phyloP scores from a whole-genome alignment of 2,797 vertebrate genomes.

The Uromys caudimaculatus region DNA sequence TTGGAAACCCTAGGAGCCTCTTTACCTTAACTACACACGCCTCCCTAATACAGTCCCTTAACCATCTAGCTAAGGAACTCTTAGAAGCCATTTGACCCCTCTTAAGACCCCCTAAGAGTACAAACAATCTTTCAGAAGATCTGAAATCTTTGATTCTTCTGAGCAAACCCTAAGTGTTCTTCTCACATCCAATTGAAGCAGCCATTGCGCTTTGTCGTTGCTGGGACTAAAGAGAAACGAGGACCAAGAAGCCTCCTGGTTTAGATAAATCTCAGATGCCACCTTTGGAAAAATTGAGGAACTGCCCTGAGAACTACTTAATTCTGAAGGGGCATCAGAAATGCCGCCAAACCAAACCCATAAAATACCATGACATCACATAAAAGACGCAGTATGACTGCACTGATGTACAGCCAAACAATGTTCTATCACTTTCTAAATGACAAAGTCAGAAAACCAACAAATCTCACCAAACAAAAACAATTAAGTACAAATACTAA shows the following conservation, averaged over 20 bases:
- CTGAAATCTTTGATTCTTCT: slow-evolving; percentile 92
- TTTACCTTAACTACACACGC: slow-evolving; percentile 92
- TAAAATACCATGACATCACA: slow-evolving; percentile 74
- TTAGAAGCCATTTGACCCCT: slow-evolving; percentile 92
- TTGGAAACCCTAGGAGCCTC: slow-evolving; percentile 91
- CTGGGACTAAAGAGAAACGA: slow-evolving; percentile 89
- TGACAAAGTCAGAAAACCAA: slow-evolving; percentile 75
- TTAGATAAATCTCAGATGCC: slow-evolving; percentile 89
- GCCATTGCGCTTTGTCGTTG: slow-evolving; percentile 90
- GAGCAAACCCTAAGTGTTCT: slow-evolving; percentile 91
- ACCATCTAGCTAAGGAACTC: slow-evolving; percentile 91
- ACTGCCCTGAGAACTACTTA: slow-evolving; percentile 85
- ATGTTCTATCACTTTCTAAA: slow-evolving; percentile 72
- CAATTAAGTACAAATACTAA: slow-evolving; percentile 70
- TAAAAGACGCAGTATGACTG: slow-evolving; percentile 75
- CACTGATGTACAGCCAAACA: slow-evolving; percentile 63
- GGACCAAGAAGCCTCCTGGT: slow-evolving; percentile 88
- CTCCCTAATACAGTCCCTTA: slow-evolving; percentile 91
- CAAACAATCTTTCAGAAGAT: slow-evolving; percentile 92
- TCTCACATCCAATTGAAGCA: slow-evolving; percentile 91
- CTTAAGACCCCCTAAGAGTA: slow-evolving; percentile 92
- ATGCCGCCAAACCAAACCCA: slow-evolving; percentile 68
- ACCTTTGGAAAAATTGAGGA: slow-evolving; percentile 88
- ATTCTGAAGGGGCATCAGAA: slow-evolving; percentile 85
- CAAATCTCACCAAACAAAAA: slow-evolving; percentile 74